phyloP scores from a whole-genome alignment of 2,888 invertebrate species.

The Acronicta alni region DNA sequence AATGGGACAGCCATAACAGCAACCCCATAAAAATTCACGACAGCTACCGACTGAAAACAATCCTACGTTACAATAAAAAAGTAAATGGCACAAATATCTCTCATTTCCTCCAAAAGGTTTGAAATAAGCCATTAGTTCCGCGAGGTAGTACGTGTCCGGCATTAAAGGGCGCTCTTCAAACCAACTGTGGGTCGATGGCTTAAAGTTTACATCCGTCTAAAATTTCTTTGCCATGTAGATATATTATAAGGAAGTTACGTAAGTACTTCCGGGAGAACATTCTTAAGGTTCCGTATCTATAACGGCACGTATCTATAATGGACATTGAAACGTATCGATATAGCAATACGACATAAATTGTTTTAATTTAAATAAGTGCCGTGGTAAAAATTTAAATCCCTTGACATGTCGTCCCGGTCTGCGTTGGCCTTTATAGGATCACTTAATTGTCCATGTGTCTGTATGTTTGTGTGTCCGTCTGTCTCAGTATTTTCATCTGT shows the following conservation, averaged over 20 bases:
- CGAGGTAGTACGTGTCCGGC: constrained; percentile 58
- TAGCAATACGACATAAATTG: no score
- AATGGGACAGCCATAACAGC: constrained; percentile 20
- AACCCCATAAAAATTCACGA: constrained; percentile 32
- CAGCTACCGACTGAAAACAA: constrained; percentile 32
- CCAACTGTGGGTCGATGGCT: constrained; percentile 49
- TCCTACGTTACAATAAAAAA: constrained; percentile 42
- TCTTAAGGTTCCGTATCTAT: constrained; percentile 2
- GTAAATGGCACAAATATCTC: constrained; percentile 54
- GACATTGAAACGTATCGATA: no score
- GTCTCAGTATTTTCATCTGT: no score
- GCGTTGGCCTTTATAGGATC: no score
- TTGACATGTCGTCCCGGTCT: no score
- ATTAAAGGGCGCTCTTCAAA: constrained; percentile 53
- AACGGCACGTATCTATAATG: no score
- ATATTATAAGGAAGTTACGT: constrained; percentile 50
- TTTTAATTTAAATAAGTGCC: no score
- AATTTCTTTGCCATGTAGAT: constrained; percentile 42
- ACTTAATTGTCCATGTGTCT: no score
- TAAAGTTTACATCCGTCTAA: constrained; percentile 45
- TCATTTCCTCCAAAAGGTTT: constrained; percentile 55
- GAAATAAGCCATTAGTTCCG: constrained; percentile 68
- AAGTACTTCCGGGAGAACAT: constrained; percentile 46
- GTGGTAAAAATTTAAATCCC: no score
- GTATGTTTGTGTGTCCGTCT: no score